Evolutionary conservation across 2,888 invertebrate species (phyloP), one percentile per base, ranked within the genome.

Genomic region (Pyrrhosoma nymphula): DNA sequence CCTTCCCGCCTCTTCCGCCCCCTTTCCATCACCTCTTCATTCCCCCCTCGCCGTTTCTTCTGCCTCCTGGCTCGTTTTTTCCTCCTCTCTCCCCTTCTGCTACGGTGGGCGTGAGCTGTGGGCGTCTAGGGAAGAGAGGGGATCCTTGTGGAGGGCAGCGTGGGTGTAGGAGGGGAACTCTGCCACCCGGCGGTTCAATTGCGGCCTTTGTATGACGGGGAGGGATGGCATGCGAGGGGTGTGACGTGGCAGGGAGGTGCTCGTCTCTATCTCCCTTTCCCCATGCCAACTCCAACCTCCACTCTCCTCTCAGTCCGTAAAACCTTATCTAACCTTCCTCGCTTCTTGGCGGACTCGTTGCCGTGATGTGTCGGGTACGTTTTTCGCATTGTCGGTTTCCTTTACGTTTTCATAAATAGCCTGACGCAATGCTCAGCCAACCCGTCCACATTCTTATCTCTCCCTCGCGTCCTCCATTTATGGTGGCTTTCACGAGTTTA

Each of bases 271-370:
- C 26, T 26, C n/a, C n/a, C 69, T 26, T 69, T 8, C 69, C 26
- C 35, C 88, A 47, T 47, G 35, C 39, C 39, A 8, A 18, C 88
- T 88, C 88, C 47, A 14, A 18, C 23, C 88, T 12, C 26, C 88
- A 2, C 88, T 55, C 55, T 47, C 82, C 35, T 20, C 20, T 82
- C 30, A 8, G 30, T 82, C 82, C 82, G 4, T 82, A 82, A 60
- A 82, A 35, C 82, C 82, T 82, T 82, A 82, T 82, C 82, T 69
- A 69, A 69, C 69, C 69, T 26, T 26, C 69, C n/a, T 82, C 30
- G 82, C 30, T 26, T 82, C 35, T 82, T 18, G 14, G 35, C 82
- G 82, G 30, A 35, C 82, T 82, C 82, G 82, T 82, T 82, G 82
- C 82, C 35, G 16, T 82, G 35, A 35, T 82, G 18, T 82, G 82